phyloP scores from a whole-genome alignment of 2,888 invertebrate genomes.

The Synanthedon tipuliformis region DNA sequence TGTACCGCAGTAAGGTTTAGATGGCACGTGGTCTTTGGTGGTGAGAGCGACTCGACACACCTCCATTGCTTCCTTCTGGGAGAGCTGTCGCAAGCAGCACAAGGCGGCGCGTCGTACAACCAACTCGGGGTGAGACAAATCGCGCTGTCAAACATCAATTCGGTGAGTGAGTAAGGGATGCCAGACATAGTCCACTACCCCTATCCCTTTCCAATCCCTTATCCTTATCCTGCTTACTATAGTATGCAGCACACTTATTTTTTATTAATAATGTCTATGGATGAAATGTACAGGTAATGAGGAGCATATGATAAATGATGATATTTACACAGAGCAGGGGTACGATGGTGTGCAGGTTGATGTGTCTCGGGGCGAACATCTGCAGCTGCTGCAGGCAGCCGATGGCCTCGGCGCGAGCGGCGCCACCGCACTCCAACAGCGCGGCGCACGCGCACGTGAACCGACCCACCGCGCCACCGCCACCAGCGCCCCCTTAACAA shows the following conservation, averaged over 20 bases:
- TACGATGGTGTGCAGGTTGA: slow-evolving; percentile 91
- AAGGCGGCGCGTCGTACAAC: slow-evolving; percentile 93
- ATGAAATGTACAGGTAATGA: background rate
- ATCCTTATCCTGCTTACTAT: too few relatives aligned
- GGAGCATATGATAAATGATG: background rate
- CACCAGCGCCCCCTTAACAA: slow-evolving; percentile 7
- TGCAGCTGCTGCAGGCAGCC: slow-evolving; percentile 97
- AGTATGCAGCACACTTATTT: too few relatives aligned
- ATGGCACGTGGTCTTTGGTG: slow-evolving; percentile 49
- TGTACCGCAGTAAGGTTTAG: slow-evolving; percentile 53
- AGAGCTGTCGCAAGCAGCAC: slow-evolving; percentile 93
- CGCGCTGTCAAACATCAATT: slow-evolving; percentile 68
- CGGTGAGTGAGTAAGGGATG: too few relatives aligned
- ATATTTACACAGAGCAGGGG: slow-evolving; percentile 89
- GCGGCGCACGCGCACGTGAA: slow-evolving; percentile 95
- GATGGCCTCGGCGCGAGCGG: slow-evolving; percentile 95
- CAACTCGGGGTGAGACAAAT: slow-evolving; percentile 89
- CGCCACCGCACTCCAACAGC: slow-evolving; percentile 87
- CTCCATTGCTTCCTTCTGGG: slow-evolving; percentile 96
- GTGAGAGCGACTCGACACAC: slow-evolving; percentile 91
- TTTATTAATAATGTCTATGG: too few relatives aligned
- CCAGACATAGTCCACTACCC: too few relatives aligned
- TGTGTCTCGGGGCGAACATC: slow-evolving; percentile 95
- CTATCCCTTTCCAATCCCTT: too few relatives aligned
- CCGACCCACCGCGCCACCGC: slow-evolving; percentile 52